Conservation (phyloP, 1,140 invertebrate species). For the Helicoverpa zea region DNA sequence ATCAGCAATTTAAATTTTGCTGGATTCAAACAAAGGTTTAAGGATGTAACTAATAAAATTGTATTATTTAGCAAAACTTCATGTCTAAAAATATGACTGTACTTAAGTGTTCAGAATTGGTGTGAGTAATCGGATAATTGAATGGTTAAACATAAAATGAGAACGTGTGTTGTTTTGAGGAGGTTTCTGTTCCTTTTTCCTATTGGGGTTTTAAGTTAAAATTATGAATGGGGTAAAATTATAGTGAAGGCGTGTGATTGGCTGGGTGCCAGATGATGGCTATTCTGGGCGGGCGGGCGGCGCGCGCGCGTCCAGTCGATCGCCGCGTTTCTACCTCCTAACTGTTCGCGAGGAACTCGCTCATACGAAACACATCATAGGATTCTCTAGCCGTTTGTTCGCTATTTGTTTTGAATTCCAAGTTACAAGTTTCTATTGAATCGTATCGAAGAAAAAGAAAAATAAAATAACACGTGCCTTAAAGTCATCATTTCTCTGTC, state of each 20-base stretch:
- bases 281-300: constrained; percentile 80
- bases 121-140: constrained; percentile 8
- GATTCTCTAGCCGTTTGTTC: neutral
- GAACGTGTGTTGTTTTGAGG: neutral
- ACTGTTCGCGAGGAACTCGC: constrained; percentile 40
- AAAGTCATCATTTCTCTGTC: too few relatives aligned
- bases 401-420: constrained; percentile 22
- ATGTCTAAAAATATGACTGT: constrained; percentile 9
- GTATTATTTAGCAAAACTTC: constrained; percentile 14
- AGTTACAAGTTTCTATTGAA: neutral
- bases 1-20: neutral
- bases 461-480: neutral
- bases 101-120: constrained; percentile 1
- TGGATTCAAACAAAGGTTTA: constrained; percentile 2
- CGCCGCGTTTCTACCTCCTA: constrained; percentile 43
- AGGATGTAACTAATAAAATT: constrained; percentile 1
- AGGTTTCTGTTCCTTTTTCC: constrained; percentile 14
- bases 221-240: constrained; percentile 80
- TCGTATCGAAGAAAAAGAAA: neutral
- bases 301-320: constrained; percentile 77
- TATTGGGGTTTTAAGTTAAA: constrained; percentile 53
- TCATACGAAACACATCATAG: constrained; percentile 8
- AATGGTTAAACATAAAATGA: neutral
- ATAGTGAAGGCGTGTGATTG: constrained; percentile 68
- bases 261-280: constrained; percentile 68